phyloP scores from a whole-genome alignment of 2,888 invertebrate genomes.

The Mechanitis mazaeus region DNA sequence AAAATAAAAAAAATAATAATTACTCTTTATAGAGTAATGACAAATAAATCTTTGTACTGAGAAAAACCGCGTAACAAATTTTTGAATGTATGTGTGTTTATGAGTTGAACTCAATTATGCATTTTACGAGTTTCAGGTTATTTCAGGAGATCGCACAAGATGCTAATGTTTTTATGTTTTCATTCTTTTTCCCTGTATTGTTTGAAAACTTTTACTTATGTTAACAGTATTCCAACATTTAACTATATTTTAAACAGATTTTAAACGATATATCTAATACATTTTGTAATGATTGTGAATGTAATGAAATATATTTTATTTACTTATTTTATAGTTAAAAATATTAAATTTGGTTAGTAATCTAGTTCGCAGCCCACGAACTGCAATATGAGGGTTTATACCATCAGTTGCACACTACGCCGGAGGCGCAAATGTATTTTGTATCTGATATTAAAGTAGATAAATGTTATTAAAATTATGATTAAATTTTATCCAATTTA shows the following conservation, averaged over 20 bases:
- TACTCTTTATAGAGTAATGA: too few species aligned
- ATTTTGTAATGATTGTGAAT: too few species aligned
- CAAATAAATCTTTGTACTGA: conserved; percentile 2
- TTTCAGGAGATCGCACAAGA: conserved; percentile 20
- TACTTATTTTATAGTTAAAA: neutral
- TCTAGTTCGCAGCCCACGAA: neutral
- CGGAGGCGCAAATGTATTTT: neutral
- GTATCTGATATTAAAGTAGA: too few species aligned
- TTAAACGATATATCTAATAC: too few species aligned
- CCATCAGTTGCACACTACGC: neutral
- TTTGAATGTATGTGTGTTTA: conserved; percentile 14
- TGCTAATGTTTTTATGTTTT: neutral
- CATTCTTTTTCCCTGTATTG: too few species aligned
- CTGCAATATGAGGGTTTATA: neutral
- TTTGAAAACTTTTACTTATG: too few species aligned
- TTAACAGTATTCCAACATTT: too few species aligned
- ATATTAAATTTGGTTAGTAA: neutral
- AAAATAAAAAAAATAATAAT: too few species aligned
- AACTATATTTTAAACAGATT: too few species aligned
- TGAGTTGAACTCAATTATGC: conserved; percentile 24
- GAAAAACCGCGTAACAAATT: conserved; percentile 27
- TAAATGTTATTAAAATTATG: too few species aligned
- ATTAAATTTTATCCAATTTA: too few species aligned
- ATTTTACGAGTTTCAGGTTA: conserved; percentile 24
- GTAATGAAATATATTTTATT: too few species aligned